Conservation (phyloP, 2,888 invertebrate species). For the Syrista parreyssii region DNA sequence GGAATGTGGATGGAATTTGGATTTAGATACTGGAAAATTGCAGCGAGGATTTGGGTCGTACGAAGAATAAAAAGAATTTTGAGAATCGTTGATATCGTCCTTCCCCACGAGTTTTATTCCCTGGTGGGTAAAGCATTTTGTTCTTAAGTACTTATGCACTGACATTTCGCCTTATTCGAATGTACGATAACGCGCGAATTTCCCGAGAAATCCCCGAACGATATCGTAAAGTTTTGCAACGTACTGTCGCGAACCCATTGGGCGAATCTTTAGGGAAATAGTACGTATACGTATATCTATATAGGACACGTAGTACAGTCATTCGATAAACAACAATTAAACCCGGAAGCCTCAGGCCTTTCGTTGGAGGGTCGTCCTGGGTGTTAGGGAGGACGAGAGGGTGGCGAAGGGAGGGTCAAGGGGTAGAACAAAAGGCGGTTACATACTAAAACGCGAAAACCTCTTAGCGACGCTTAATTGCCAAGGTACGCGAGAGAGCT, state of each 20-base stretch:
- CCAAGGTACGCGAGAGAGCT: constrained; percentile 30
- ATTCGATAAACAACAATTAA: constrained; percentile 54
- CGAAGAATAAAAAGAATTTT: neutral
- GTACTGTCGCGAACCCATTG: neutral
- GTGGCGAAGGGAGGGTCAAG: constrained; percentile 6
- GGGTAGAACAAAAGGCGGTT: constrained; percentile 6
- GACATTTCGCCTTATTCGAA: neutral
- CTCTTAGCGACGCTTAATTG: constrained; percentile 53
- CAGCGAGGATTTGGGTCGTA: neutral
- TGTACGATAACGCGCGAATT: neutral
- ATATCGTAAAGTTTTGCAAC: neutral
- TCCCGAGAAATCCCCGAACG: neutral
- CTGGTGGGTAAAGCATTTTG: neutral
- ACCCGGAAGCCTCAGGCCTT: constrained; percentile 34
- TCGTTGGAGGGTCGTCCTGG: constrained; percentile 9
- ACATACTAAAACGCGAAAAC: constrained; percentile 42
- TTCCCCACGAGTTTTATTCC: neutral
- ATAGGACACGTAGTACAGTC: constrained; percentile 12
- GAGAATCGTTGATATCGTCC: neutral
- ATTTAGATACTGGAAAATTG: neutral
- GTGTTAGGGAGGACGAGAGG: neutral
- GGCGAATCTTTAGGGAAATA: neutral
- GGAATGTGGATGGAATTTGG: neutral
- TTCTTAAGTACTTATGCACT: neutral
- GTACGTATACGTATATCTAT: neutral